These are phyloP conservation scores for Heteromormyrus szaboi DNA, from an alignment of 2,797 vertebrate genomes.

Conservation along the genomic window DNA sequence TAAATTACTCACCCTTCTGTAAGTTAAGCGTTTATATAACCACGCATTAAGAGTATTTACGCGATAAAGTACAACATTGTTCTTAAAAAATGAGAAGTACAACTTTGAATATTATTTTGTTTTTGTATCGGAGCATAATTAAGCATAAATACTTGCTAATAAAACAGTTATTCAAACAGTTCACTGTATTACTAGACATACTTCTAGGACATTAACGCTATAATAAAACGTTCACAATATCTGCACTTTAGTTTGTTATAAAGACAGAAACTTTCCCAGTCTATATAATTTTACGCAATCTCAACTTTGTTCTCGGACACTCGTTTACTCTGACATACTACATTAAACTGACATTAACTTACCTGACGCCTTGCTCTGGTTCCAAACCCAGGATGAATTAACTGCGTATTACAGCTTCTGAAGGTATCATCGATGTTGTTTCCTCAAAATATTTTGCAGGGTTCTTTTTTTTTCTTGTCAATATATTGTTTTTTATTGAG, in stretches of 20 bases:
- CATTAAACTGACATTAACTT: constrained; percentile 36
- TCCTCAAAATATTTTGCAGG: constrained; percentile 19
- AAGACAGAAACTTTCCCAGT: background rate
- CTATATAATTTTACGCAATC: background rate
- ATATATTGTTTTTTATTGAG: constrained; percentile 17
- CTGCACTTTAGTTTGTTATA: background rate
- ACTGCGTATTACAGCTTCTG: constrained; percentile 27
- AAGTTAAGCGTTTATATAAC: background rate
- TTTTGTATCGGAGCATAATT: background rate
- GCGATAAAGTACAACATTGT: background rate
- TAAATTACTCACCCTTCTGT: constrained; percentile 8
- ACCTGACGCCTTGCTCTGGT: constrained; percentile 60
- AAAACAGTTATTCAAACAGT: background rate
- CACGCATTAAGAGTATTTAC: background rate
- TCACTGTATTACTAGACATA: background rate
- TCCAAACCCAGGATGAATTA: constrained; percentile 49
- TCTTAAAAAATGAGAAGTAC: background rate
- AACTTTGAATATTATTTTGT: background rate
- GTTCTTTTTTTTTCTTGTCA: constrained; percentile 31
- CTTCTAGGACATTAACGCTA: background rate
- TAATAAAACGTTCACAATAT: background rate
- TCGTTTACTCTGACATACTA: background rate
- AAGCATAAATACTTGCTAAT: background rate
- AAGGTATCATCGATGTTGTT: constrained; percentile 46
- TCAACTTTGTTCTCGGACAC: background rate